Evolutionary conservation across 2,888 invertebrate genomes (phyloP).

Genomic region (Xestia c-nigrum): DNA sequence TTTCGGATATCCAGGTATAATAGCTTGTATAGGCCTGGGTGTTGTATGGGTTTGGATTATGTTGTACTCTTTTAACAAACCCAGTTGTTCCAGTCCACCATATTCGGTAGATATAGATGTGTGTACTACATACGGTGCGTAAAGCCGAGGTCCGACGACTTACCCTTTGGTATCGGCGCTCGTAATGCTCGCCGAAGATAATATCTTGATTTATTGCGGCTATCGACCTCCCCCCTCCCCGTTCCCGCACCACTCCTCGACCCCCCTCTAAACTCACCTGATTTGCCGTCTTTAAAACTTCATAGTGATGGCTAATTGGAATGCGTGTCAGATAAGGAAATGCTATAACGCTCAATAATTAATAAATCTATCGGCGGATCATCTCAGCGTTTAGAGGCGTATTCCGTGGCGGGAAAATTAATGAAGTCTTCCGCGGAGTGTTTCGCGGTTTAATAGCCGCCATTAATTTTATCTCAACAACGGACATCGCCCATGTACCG

Average conservation of each 20-base stretch:
- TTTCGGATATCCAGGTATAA: not conserved
- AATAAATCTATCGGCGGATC: slow-evolving; percentile 86
- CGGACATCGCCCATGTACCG: slow-evolving; percentile 72
- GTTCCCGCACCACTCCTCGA: slow-evolving; percentile 55
- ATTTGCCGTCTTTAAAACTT: slow-evolving; percentile 64
- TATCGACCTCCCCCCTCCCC: slow-evolving; percentile 77
- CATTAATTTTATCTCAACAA: slow-evolving; percentile 89
- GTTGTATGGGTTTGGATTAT: not conserved
- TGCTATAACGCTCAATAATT: slow-evolving; percentile 81
- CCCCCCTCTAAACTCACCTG: slow-evolving; percentile 72
- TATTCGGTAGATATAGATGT: slow-evolving; percentile 45
- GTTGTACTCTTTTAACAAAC: not conserved
- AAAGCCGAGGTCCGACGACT: slow-evolving; percentile 74
- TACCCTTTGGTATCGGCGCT: slow-evolving; percentile 83
- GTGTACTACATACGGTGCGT: slow-evolving; percentile 60
- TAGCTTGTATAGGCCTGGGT: not conserved
- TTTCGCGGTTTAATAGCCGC: slow-evolving; percentile 88
- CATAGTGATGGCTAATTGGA: slow-evolving; percentile 62
- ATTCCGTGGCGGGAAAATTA: slow-evolving; percentile 86
- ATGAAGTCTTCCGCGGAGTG: slow-evolving; percentile 88
- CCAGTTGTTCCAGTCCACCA: slow-evolving; percentile 4
- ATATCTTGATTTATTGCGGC: slow-evolving; percentile 88
- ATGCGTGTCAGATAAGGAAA: slow-evolving; percentile 70
- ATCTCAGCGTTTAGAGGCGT: slow-evolving; percentile 86
- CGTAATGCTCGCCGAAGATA: slow-evolving; percentile 86